Conservation (phyloP, 2,888 invertebrate genomes). For the Kryphioiulus occultus region DNA sequence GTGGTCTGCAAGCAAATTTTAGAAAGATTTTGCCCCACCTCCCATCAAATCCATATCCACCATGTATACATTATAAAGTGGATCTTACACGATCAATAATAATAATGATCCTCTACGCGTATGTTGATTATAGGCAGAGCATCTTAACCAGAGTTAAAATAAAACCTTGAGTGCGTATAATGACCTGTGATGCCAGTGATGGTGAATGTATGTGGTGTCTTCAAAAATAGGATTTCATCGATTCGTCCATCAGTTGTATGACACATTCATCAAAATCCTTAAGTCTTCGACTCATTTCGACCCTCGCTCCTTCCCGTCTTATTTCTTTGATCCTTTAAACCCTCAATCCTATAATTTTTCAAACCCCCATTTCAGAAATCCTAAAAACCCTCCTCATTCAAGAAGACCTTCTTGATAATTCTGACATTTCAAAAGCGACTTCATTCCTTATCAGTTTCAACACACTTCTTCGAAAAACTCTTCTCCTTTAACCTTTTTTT, state of each 20-base stretch:
- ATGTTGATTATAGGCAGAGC: too few species aligned
- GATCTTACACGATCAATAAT: too few species aligned
- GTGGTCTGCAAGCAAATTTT: too few species aligned
- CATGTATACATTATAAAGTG: too few species aligned
- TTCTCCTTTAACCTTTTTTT: constrained; percentile 13
- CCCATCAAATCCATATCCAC: neutral
- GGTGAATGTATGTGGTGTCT: neutral
- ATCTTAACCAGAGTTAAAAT: neutral
- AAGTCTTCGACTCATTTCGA: constrained; percentile 16
- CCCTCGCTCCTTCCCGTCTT: neutral
- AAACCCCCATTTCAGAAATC: constrained; percentile 23
- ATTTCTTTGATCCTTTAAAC: neutral
- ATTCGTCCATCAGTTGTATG: neutral
- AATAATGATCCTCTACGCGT: too few species aligned
- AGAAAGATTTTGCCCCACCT: neutral
- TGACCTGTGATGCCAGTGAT: neutral
- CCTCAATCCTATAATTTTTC: constrained; percentile 23
- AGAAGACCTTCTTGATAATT: constrained; percentile 7
- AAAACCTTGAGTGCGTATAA: neutral
- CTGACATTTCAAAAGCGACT: neutral
- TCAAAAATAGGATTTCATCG: neutral
- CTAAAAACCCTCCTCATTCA: neutral
- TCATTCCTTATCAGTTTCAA: constrained; percentile 23
- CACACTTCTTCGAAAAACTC: neutral
- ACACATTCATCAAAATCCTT: neutral